phyloP scores from a whole-genome alignment of 2,797 vertebrate species.

The Macroramphosus scolopax region DNA sequence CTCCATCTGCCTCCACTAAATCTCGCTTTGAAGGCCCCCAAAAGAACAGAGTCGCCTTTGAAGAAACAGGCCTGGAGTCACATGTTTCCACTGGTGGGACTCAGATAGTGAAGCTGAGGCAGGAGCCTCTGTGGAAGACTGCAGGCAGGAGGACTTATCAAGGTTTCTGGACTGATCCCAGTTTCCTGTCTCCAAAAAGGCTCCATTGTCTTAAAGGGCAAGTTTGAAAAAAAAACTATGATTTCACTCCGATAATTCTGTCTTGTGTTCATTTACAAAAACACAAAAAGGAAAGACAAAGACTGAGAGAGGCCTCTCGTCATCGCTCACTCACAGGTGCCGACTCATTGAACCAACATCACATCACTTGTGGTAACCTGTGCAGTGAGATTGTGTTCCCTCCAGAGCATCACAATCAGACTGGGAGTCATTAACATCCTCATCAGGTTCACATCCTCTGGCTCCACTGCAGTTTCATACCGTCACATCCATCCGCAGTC shows the following conservation, averaged over 20 bases:
- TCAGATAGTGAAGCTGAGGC: constrained; percentile 46
- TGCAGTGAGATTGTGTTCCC: constrained; percentile 18
- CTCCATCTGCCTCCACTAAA: constrained; percentile 43
- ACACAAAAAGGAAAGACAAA: too few species aligned
- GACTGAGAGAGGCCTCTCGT: too few species aligned
- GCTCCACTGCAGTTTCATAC: constrained; percentile 30
- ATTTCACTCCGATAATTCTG: constrained; percentile 30
- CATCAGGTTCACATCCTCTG: constrained; percentile 55
- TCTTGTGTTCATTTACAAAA: too few species aligned
- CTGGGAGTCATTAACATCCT: constrained; percentile 34
- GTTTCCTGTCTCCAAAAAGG: constrained; percentile 62
- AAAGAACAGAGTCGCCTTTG: constrained; percentile 51
- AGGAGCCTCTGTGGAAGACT: constrained; percentile 35
- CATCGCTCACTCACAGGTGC: too few species aligned
- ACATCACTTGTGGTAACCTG: constrained; percentile 21
- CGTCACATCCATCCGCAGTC: too few species aligned
- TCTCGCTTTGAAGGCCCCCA: constrained; percentile 54
- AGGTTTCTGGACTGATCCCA: constrained; percentile 36
- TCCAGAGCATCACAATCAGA: constrained; percentile 17
- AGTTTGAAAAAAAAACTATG: constrained; percentile 29
- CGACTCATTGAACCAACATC: too few species aligned
- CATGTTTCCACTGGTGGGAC: constrained; percentile 61
- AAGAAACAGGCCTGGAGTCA: constrained; percentile 54
- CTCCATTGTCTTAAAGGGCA: constrained; percentile 65
- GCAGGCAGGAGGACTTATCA: constrained; percentile 59